Evolutionary conservation across 2,797 vertebrate species (phyloP).

Genomic region (Danio jaintianensis): DNA sequence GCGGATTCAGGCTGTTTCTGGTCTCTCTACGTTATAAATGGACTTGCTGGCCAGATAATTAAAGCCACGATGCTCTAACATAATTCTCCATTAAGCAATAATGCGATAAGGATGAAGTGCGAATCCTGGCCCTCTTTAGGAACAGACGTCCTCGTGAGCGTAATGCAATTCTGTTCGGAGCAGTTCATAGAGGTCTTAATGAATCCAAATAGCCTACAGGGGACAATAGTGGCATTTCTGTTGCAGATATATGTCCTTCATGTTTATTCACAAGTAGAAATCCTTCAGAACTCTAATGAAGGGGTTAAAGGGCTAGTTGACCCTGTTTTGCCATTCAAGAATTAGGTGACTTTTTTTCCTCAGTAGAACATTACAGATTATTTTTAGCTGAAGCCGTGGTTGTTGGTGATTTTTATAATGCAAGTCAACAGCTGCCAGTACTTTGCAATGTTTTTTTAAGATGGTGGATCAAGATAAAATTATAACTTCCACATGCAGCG

Average conservation of each 20-base stretch:
- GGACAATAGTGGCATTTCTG: conserved; percentile 73
- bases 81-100: conserved; percentile 93
- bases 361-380: too few relatives aligned
- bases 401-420: too few relatives aligned
- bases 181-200: conserved; percentile 39
- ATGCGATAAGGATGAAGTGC: conserved; percentile 86
- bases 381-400: too few relatives aligned
- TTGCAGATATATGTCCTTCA: background rate
- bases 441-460: too few relatives aligned
- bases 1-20: conserved; percentile 61
- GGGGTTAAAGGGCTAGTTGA: background rate
- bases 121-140: conserved; percentile 79
- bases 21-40: conserved; percentile 77
- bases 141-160: conserved; percentile 61
- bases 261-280: background rate
- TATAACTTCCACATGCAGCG: too few relatives aligned
- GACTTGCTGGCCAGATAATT: conserved; percentile 82
- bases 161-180: conserved; percentile 76
- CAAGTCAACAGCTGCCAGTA: too few relatives aligned
- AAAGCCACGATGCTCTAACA: conserved; percentile 85
- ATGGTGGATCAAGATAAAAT: too few relatives aligned
- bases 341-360: too few relatives aligned
- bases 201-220: background rate
- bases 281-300: background rate
- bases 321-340: too few relatives aligned